A percentile compares a stretch with the other conserved stretches of the same genome.
Evolutionary conservation across 1,140 invertebrate genomes (phyloP).

Genomic region (Bombus polaris): DNA sequence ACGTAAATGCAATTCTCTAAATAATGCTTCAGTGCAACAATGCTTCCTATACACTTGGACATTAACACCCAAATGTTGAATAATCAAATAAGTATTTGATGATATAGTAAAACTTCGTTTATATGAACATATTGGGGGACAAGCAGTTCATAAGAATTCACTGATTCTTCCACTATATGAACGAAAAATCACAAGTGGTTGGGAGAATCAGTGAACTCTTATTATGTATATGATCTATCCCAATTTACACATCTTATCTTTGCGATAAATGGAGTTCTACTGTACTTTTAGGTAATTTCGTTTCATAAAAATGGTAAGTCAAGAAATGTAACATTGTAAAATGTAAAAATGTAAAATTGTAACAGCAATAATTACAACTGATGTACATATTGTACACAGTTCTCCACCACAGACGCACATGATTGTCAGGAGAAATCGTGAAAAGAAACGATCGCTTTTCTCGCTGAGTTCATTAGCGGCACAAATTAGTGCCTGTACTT

Average conservation of each 20-base stretch:
- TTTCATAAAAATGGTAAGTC: neutral
- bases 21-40: neutral
- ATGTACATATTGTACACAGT: neutral
- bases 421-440: neutral
- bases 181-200: too few relatives aligned
- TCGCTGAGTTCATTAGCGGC: slow-evolving; percentile 37
- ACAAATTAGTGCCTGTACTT: slow-evolving; percentile 46
- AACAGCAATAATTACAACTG: neutral
- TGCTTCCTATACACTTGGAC: neutral
- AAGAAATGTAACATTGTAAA: neutral
- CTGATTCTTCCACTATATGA: too few relatives aligned
- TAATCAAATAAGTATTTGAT: neutral
- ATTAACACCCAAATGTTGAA: neutral
- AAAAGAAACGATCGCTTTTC: slow-evolving; percentile 10
- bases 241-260: neutral
- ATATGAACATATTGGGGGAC: neutral
- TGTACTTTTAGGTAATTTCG: neutral
- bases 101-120: neutral
- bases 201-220: neutral
- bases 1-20: neutral
- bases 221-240: neutral
- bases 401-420: neutral
- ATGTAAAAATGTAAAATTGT: neutral
- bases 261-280: neutral
- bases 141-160: neutral